These are phyloP conservation scores for Apodemia zela DNA, from an alignment of 2,888 invertebrate genomes.

Conservation along the genomic window DNA sequence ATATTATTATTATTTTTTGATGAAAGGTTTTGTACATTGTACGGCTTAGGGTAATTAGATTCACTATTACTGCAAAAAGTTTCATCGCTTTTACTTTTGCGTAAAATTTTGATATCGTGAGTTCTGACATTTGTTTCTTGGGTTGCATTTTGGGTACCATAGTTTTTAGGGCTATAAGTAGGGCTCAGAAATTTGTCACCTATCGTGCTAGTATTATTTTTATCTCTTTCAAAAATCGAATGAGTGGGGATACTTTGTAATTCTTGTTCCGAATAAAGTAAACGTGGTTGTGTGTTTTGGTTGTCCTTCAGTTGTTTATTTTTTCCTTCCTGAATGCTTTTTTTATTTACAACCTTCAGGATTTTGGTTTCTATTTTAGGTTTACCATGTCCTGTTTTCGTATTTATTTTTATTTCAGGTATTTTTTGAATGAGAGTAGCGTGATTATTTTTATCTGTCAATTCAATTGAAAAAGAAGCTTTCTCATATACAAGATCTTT, in stretches of 20 bases:
- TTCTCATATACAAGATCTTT: constrained; percentile 33
- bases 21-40: constrained; percentile 22
- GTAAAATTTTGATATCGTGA: constrained; percentile 30
- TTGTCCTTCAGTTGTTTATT: background rate
- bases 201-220: background rate
- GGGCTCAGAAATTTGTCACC: background rate
- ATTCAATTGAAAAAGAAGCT: background rate
- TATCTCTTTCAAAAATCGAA: background rate
- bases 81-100: constrained; percentile 46
- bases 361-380: background rate
- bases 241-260: background rate
- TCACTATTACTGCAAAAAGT: constrained; percentile 29
- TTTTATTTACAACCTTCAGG: background rate
- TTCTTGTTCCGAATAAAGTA: background rate
- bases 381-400: background rate
- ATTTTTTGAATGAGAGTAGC: background rate
- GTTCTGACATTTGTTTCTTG: background rate
- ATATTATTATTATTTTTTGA: constrained; percentile 17
- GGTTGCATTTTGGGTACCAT: background rate
- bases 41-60: constrained; percentile 18
- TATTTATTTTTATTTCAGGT: background rate
- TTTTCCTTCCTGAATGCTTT: background rate
- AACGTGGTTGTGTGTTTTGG: background rate
- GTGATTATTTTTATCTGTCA: background rate
- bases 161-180: background rate